Percentiles rank a stretch among this genome's conserved stretches.
These are phyloP conservation scores for Cydia pomonella DNA, from an alignment of 1,140 invertebrate species.

Conservation along the genomic window DNA sequence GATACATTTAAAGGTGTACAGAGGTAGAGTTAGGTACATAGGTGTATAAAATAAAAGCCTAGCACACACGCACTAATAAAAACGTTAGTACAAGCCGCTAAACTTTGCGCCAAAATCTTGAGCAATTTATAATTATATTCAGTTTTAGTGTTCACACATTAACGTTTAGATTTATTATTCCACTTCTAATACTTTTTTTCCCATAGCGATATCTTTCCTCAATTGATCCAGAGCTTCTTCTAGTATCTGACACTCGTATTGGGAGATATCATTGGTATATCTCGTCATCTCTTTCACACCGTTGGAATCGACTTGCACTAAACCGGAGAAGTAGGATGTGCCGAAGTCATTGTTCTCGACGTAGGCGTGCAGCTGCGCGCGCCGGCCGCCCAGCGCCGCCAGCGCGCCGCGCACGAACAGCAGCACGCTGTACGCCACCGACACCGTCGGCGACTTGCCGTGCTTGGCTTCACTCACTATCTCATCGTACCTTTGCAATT, in stretches of 20 bases:
- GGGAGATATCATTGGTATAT: constrained; percentile 47
- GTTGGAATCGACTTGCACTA: constrained; percentile 40
- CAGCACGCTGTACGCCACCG: constrained; percentile 85
- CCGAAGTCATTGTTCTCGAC: constrained; percentile 64
- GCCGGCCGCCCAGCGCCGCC: constrained; percentile 41
- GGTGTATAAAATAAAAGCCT: background rate
- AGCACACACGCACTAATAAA: no score
- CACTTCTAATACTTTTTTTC: constrained; percentile 58
- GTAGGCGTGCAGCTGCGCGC: constrained; percentile 48
- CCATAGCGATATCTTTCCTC: constrained; percentile 54
- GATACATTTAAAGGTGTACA: no score
- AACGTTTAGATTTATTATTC: constrained; percentile 27
- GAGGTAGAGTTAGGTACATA: no score
- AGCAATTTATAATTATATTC: background rate
- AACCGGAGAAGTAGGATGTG: constrained; percentile 44
- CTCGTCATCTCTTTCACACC: constrained; percentile 55
- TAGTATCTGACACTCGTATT: constrained; percentile 55
- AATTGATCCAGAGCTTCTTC: constrained; percentile 53
- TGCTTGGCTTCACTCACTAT: constrained; percentile 84
- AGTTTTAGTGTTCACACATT: background rate
- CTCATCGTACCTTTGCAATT: constrained; percentile 83
- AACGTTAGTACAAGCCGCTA: background rate
- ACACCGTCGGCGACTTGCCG: constrained; percentile 84
- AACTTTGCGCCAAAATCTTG: background rate
- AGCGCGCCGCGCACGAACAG: constrained; percentile 41